A percentile compares a stretch with the other conserved stretches of the same genome.
Conservation (phyloP, 2,888 invertebrate species). For the Rhodophaea formosa region DNA sequence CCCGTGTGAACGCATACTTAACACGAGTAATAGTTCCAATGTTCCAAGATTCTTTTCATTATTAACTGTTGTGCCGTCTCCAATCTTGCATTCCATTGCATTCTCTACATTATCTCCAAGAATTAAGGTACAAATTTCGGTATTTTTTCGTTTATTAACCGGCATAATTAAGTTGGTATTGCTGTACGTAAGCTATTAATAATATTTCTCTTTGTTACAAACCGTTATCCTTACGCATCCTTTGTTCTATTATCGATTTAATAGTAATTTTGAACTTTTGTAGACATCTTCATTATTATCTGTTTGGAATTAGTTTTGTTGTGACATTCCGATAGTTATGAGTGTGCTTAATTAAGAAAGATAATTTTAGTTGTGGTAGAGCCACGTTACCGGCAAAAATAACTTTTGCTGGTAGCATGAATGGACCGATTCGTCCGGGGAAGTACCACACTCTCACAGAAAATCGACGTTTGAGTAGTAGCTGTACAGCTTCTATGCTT, state of each 20-base stretch:
- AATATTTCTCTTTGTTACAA: conserved; percentile 51
- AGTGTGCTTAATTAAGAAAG: not conserved
- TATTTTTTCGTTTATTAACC: conserved; percentile 14
- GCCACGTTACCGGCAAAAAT: too few species aligned
- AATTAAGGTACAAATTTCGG: conserved; percentile 18
- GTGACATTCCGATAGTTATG: not conserved
- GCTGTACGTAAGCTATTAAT: conserved; percentile 49
- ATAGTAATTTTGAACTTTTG: conserved; percentile 29
- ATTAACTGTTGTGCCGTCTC: conserved; percentile 40
- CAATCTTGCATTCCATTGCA: conserved; percentile 17
- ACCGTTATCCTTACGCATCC: conserved; percentile 41
- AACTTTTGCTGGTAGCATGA: too few species aligned
- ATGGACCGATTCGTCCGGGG: too few species aligned
- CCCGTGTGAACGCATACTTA: conserved; percentile 19
- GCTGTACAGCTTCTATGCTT: too few species aligned
- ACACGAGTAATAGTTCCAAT: conserved; percentile 40
- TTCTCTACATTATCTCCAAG: conserved; percentile 23
- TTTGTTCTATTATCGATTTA: conserved; percentile 41
- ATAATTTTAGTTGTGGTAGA: too few species aligned
- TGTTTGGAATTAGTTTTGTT: conserved; percentile 1
- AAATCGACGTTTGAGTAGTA: too few species aligned
- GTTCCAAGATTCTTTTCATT: conserved; percentile 60
- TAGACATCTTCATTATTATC: conserved; percentile 4
- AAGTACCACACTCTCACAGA: too few species aligned
- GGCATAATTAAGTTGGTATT: conserved; percentile 25